Evolutionary conservation across 2,113 vertebrate genomes (phyloP).

Genomic region (Gymnocephalus cernua): DNA sequence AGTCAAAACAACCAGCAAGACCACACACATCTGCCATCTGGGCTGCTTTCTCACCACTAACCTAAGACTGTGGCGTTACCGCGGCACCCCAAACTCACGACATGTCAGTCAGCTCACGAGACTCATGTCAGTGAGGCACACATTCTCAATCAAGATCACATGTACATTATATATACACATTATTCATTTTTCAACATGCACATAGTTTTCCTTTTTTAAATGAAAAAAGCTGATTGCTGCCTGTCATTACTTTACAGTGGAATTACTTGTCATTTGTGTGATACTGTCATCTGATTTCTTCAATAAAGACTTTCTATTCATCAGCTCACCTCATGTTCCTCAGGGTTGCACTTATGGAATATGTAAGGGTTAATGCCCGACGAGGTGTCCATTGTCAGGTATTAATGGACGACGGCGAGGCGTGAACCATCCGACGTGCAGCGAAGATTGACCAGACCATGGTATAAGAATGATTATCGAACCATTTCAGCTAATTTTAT

Average conservation of each 20-base stretch:
- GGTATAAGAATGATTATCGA: too few species aligned
- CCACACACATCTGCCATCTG: slow-evolving; percentile 32
- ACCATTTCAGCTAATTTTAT: not conserved
- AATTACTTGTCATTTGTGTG: not conserved
- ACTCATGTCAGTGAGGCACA: not conserved
- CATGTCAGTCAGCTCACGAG: slow-evolving; percentile 5
- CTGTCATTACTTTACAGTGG: not conserved
- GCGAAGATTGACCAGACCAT: too few species aligned
- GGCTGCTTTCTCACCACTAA: slow-evolving; percentile 22
- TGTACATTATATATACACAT: too few species aligned
- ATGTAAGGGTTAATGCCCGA: too few species aligned
- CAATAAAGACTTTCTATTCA: not conserved
- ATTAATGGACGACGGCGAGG: too few species aligned
- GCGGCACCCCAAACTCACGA: slow-evolving; percentile 4
- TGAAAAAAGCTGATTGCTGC: not conserved
- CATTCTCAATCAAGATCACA: not conserved
- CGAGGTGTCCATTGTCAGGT: too few species aligned
- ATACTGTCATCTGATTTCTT: not conserved
- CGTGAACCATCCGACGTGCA: too few species aligned
- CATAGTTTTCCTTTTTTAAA: not conserved
- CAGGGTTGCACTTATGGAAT: not conserved
- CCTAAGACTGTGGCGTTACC: not conserved
- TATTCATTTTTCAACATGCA: not conserved
- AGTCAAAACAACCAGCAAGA: slow-evolving; percentile 44
- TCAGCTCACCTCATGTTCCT: not conserved